These are phyloP conservation scores for Drosophila falleni DNA, from an alignment of 2,888 invertebrate species.

Conservation along the genomic window DNA sequence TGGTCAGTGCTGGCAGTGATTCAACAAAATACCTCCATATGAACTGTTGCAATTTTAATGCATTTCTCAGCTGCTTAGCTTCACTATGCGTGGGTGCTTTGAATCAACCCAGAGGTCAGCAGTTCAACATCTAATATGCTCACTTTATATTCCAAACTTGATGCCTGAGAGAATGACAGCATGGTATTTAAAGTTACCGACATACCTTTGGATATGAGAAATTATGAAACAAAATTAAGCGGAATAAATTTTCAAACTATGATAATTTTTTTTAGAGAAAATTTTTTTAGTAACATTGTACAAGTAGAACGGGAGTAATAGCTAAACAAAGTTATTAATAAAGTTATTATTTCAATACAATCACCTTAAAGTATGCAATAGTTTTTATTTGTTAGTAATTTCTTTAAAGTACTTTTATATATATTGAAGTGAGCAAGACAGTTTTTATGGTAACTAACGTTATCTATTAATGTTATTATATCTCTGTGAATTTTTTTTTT, in stretches of 20 bases:
- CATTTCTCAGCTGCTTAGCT: slow-evolving; percentile 67
- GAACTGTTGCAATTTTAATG: slow-evolving; percentile 75
- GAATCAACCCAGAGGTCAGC: slow-evolving; percentile 27
- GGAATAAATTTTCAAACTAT: not conserved
- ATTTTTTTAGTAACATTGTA: too few species aligned
- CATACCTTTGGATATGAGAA: not conserved
- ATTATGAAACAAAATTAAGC: not conserved
- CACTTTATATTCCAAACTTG: not conserved
- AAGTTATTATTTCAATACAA: too few species aligned
- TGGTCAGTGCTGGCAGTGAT: slow-evolving; percentile 37
- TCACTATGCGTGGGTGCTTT: slow-evolving; percentile 44
- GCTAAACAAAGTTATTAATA: too few species aligned
- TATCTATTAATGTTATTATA: too few species aligned
- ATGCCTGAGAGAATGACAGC: not conserved
- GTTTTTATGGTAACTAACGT: too few species aligned
- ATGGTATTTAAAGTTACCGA: not conserved
- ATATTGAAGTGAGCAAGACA: too few species aligned
- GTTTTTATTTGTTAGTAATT: too few species aligned
- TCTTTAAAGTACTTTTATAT: too few species aligned
- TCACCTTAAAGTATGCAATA: too few species aligned
- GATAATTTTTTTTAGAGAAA: too few species aligned
- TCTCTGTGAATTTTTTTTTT: too few species aligned
- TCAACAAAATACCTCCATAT: slow-evolving; percentile 54
- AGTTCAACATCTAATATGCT: slow-evolving; percentile 16
- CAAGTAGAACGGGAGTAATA: too few species aligned